Percentiles rank a stretch among this genome's conserved stretches.
Evolutionary conservation across 2,113 vertebrate species (phyloP).

Genomic region (Passer domesticus): DNA sequence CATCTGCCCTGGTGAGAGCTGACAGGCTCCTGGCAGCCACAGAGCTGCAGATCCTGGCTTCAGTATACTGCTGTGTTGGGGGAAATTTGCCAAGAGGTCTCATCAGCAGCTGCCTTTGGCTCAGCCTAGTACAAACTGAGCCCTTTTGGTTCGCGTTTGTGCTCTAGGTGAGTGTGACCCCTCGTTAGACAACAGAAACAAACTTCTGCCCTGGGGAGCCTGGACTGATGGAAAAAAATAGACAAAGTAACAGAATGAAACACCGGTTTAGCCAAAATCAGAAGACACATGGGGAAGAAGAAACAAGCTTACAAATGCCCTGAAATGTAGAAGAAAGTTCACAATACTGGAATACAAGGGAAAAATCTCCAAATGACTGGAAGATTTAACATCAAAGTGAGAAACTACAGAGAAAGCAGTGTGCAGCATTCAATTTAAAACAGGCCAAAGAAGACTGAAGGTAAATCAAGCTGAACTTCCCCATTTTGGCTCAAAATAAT

Average conservation of each 20-base stretch:
- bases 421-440: neutral
- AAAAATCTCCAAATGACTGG: neutral
- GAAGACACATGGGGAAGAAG: neutral
- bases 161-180: neutral
- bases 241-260: neutral
- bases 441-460: neutral
- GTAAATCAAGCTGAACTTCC: constrained; percentile 31
- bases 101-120: neutral
- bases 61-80: neutral
- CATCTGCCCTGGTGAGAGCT: fast-evolving
- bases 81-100: neutral
- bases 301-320: neutral
- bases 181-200: neutral
- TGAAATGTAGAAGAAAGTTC: neutral
- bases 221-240: neutral
- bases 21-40: fast-evolving
- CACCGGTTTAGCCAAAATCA: neutral
- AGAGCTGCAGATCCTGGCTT: neutral
- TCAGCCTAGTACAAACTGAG: neutral
- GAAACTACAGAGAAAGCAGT: neutral
- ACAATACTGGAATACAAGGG: neutral
- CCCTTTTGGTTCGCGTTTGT: neutral
- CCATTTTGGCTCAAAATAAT: constrained; percentile 3
- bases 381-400: neutral
- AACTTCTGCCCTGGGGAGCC: neutral